A percentile compares a stretch with the other conserved stretches of the same genome.
phyloP scores from a whole-genome alignment of 2,888 invertebrate genomes.

The Cyrtodaria siliqua region DNA sequence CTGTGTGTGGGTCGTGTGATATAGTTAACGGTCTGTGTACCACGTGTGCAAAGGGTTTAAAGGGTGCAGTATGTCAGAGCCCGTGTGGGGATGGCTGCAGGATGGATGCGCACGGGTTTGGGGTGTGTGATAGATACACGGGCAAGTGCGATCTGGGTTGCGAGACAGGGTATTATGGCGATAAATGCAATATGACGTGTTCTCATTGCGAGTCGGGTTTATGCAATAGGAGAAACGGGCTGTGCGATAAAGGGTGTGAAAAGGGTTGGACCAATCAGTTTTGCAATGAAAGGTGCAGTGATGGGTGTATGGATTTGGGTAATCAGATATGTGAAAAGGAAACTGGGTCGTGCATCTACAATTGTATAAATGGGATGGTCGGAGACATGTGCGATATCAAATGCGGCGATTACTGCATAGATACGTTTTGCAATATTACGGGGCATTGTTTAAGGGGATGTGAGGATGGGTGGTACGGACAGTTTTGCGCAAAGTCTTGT shows the following conservation, averaged over 20 bases:
- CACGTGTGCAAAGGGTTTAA: slow-evolving; percentile 16
- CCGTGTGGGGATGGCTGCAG: slow-evolving; percentile 8
- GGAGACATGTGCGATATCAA: slow-evolving; percentile 8
- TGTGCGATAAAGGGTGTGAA: slow-evolving; percentile 3
- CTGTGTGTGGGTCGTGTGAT: slow-evolving; percentile 20
- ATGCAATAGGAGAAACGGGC: background rate
- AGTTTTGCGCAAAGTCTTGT: slow-evolving; percentile 10
- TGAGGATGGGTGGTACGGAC: slow-evolving; percentile 4
- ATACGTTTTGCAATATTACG: background rate
- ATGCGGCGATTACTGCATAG: slow-evolving; percentile 1
- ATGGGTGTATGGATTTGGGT: slow-evolving; percentile 2
- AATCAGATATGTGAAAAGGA: background rate
- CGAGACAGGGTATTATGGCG: slow-evolving; percentile 1
- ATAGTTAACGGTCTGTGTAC: slow-evolving; percentile 9
- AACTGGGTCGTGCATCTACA: slow-evolving; percentile 5
- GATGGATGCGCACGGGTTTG: background rate
- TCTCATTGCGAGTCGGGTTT: background rate
- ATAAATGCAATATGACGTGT: background rate
- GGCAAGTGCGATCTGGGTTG: background rate
- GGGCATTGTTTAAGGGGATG: slow-evolving; percentile 13
- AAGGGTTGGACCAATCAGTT: background rate
- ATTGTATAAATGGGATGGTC: slow-evolving; percentile 8
- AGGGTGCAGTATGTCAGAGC: slow-evolving; percentile 9
- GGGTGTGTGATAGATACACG: slow-evolving; percentile 4
- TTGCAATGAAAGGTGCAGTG: slow-evolving; percentile 14